Evolutionary conservation across 2,888 invertebrate species (phyloP).

Genomic region (Conistra vaccinii): DNA sequence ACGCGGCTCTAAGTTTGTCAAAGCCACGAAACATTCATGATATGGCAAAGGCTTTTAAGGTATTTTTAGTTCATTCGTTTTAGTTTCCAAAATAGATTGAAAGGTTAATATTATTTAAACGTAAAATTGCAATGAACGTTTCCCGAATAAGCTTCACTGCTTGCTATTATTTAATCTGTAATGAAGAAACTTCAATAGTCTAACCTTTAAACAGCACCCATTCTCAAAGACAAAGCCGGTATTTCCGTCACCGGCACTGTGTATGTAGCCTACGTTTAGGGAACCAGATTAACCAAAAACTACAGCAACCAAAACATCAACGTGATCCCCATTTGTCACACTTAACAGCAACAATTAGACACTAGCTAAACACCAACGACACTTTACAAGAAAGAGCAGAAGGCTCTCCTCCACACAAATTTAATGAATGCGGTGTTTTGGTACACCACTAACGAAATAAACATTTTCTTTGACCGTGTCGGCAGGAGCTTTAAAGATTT

Average conservation of each 20-base stretch:
- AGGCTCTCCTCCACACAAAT: background rate
- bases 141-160: background rate
- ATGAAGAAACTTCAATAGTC: background rate
- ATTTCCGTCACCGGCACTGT: background rate
- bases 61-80: background rate
- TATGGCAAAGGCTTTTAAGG: background rate
- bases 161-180: background rate
- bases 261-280: background rate
- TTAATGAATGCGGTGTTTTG: background rate
- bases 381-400: slow-evolving; percentile 18
- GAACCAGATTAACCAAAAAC: slow-evolving; percentile 48
- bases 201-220: background rate
- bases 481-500: background rate
- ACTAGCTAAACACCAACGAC: slow-evolving; percentile 32
- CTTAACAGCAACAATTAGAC: slow-evolving; percentile 60
- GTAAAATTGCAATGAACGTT: no score
- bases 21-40: no score
- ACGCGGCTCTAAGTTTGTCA: background rate
- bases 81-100: background rate
- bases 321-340: slow-evolving; percentile 53
- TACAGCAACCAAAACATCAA: slow-evolving; percentile 51
- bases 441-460: background rate
- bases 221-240: background rate
- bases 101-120: background rate
- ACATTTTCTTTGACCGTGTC: background rate